Percentiles rank a stretch among this genome's conserved stretches.
These are phyloP conservation scores for Coryphaenoides rupestris DNA, from an alignment of 2,113 vertebrate genomes.

Conservation along the genomic window DNA sequence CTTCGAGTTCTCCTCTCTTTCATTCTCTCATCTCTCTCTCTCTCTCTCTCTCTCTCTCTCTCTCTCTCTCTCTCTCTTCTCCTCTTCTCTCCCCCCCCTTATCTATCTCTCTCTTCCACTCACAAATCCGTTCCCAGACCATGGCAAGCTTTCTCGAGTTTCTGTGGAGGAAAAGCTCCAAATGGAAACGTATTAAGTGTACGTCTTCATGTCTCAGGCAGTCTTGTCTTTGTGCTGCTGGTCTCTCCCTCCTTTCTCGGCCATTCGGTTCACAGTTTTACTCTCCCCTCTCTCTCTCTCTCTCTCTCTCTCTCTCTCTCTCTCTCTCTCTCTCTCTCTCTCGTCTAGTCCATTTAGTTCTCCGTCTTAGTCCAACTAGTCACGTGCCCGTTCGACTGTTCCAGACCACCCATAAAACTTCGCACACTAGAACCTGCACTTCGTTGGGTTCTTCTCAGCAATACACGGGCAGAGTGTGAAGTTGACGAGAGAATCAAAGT, in stretches of 20 bases:
- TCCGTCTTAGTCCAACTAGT: too few relatives aligned
- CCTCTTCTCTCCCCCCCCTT: background rate
- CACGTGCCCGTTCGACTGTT: too few relatives aligned
- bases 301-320: background rate
- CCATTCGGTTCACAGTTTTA: background rate
- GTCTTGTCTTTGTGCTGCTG: background rate
- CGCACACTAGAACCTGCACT: too few relatives aligned
- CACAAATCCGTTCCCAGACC: background rate
- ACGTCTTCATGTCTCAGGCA: background rate
- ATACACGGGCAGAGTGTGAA: too few relatives aligned
- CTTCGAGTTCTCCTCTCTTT: too few relatives aligned
- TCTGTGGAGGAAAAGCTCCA: background rate
- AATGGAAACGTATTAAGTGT: background rate
- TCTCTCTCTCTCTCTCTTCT: background rate
- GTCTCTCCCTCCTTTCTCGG: background rate
- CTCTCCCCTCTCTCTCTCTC: background rate
- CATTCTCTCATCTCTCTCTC: too few relatives aligned
- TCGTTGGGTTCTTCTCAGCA: too few relatives aligned
- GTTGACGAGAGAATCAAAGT: too few relatives aligned
- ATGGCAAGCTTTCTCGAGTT: background rate
- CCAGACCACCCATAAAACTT: too few relatives aligned
- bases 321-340: constrained; percentile 7
- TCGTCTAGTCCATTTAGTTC: too few relatives aligned
- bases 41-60: too few relatives aligned
- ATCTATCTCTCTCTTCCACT: background rate